Conservation (phyloP, 2,888 invertebrate genomes). For the Sipha maydis region DNA sequence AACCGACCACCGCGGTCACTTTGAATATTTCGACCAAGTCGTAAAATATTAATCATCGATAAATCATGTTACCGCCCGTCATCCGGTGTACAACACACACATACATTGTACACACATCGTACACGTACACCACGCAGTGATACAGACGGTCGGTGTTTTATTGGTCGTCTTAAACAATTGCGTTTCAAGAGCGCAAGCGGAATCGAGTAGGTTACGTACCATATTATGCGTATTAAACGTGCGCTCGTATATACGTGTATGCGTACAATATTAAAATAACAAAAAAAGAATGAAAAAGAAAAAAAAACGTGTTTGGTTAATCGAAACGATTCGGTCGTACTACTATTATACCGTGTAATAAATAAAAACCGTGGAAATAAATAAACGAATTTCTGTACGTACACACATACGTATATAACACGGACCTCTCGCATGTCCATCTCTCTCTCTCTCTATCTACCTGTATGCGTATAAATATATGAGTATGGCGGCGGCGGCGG, state of each 20-base stretch:
- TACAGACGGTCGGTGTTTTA: slow-evolving; percentile 39
- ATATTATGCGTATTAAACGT: background rate
- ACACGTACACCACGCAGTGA: background rate
- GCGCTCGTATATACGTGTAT: background rate
- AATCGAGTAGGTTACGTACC: background rate
- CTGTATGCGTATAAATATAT: background rate
- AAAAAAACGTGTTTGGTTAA: slow-evolving; percentile 41
- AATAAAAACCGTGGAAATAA: slow-evolving; percentile 29
- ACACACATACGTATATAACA: background rate
- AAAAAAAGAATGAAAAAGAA: slow-evolving; percentile 4
- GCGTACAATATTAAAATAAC: background rate
- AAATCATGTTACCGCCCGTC: slow-evolving; percentile 23
- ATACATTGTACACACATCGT: background rate
- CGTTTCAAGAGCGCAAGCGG: slow-evolving; percentile 4
- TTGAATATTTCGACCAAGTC: slow-evolving; percentile 22
- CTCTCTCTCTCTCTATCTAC: background rate
- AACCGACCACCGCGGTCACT: slow-evolving; percentile 21
- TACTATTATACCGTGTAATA: background rate
- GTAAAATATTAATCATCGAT: slow-evolving; percentile 15
- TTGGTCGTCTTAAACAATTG: slow-evolving; percentile 33
- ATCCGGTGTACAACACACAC: background rate
- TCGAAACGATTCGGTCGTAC: slow-evolving; percentile 39
- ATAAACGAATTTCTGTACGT: slow-evolving; percentile 37
- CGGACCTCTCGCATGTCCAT: background rate
- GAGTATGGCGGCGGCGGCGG: too few relatives aligned